Evolutionary conservation across 1,140 invertebrate species (phyloP), one percentile per base, ranked within the genome.

Genomic region (Oryctes rhinoceros): DNA sequence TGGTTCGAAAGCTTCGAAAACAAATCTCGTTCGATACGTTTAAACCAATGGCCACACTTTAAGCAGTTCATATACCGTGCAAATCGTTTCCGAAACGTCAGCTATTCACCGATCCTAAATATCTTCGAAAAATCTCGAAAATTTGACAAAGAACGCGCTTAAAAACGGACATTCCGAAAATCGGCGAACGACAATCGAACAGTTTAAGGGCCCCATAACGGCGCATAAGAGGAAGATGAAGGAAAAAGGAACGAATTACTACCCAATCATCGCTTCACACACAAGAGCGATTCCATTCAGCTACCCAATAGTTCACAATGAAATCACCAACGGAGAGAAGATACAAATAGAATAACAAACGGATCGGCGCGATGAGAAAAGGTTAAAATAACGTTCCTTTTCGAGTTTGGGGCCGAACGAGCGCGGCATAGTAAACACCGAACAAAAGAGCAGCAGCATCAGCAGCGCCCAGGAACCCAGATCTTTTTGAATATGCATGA

Each of bases 271-370:
- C 75, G 75, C 47, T 47, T 76, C 75, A 76, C 18, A 76, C 75
- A 49, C 75, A 49, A 76, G 75, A 76, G 47, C 75, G 75, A 24
- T 76, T 48, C 75, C 75, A 76, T 76, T 76, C 75, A 76, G 47
- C 37, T 44, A 1, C 44, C 37, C 37, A 37, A 76, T 47, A 37
- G 35, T 30, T 37, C 75, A 76, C 75, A 76, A 76, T 47, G 75
- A 76, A 76, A 76, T 76, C 75, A 76, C 65, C 65, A 76, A n/a
- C 37, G 37, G 18, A 49, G 47, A 76, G 47, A 49, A 20, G 75
- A 76, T 76, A 76, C 75, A 76, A 76, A 76, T 76, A 76, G 47
- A 76, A 76, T 76, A 76, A 76, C 75, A 76, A 76, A 76, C 37
- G 47, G 39, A 20, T 71, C 65, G 9, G 24, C 35, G 24, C 65